Evolutionary conservation across 2,888 invertebrate species (phyloP), one percentile per base, ranked within the genome.

Genomic region (Germaria angustata): DNA sequence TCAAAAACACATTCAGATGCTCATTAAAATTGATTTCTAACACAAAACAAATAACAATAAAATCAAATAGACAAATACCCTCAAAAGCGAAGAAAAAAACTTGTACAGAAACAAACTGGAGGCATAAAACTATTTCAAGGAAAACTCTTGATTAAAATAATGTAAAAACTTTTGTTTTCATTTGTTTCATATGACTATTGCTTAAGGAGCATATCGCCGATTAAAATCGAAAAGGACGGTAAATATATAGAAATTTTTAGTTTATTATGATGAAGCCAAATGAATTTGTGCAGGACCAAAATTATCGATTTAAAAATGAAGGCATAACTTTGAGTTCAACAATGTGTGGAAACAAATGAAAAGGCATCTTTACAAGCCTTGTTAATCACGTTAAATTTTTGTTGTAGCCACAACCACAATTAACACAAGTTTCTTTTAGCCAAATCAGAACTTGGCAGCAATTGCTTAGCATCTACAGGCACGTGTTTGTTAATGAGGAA

Each of bases 21-120:
- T 39, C 28, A 66, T 76, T 66, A 49, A 28, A 46, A 66, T 28
- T 36, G 34, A 66, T 57, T 55, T 76, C 41, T n/a, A 61, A 36
- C 7, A 46, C 15, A 44, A 66, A 32, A 44, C 20, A 63, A 61
- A 53, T 20, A 75, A 55, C 13, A 8, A 65, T 32, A 20, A 61
- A 41, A 32, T 9, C 13, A 46, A 44, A 39, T 5, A 36, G 2
- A 59, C 24, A 36, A 17, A 22, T 13, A 22, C 20, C 32, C 13
- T 8, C 20, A 34, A 28, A 24, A 17, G 1, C 1, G 13, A 66
- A 15, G 20, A 55, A 20, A 55, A 11, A 51, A 20, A 44, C 20
- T 20, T 44, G 9, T 57, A 55, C 44, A 44, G 57, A 41, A 49
- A 49, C 28, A 17, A 69, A 69, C 22, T 57, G 32, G 22, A 36